phyloP scores from a whole-genome alignment of 92 coral and sea anemone species.

The Epizoanthus stellaris region DNA sequence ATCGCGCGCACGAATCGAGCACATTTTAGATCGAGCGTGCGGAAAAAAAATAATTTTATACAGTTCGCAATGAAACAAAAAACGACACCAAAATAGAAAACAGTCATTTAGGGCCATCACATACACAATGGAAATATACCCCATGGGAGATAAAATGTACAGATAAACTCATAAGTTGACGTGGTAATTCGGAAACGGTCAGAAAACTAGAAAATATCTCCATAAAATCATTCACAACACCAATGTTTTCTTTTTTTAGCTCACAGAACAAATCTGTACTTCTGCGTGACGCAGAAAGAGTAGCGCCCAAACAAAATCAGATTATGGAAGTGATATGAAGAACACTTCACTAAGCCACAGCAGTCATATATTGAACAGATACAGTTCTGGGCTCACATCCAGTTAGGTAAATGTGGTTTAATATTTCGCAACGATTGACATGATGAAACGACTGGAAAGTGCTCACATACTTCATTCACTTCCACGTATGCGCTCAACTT shows the following conservation, averaged over 20 bases:
- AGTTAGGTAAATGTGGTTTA: constrained; percentile 40
- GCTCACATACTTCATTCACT: constrained; percentile 40
- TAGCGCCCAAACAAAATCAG: constrained; percentile 26
- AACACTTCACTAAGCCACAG: constrained; percentile 4
- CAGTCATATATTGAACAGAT: constrained; percentile 41
- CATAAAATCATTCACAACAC: not conserved
- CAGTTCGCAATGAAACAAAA: constrained; percentile 13
- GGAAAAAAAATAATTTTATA: constrained; percentile 28
- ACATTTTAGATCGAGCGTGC: not conserved
- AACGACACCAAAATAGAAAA: constrained; percentile 29
- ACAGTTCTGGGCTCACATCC: constrained; percentile 47
- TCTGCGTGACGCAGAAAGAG: constrained; percentile 43
- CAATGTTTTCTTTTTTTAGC: constrained; percentile 15
- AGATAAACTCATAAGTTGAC: constrained; percentile 28
- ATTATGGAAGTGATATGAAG: constrained; percentile 44
- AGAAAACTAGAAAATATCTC: constrained; percentile 17
- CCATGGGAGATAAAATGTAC: constrained; percentile 43
- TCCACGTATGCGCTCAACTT: not conserved
- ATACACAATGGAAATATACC: constrained; percentile 42
- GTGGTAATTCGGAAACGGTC: constrained; percentile 24
- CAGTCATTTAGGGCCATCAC: constrained; percentile 41
- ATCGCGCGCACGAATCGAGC: not conserved
- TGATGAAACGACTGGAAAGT: constrained; percentile 25
- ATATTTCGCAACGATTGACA: constrained; percentile 53
- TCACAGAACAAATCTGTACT: constrained; percentile 17